Evolutionary conservation across 35 echinoderm and acorn worm species (phyloP).

Genomic region (Patiria miniata): DNA sequence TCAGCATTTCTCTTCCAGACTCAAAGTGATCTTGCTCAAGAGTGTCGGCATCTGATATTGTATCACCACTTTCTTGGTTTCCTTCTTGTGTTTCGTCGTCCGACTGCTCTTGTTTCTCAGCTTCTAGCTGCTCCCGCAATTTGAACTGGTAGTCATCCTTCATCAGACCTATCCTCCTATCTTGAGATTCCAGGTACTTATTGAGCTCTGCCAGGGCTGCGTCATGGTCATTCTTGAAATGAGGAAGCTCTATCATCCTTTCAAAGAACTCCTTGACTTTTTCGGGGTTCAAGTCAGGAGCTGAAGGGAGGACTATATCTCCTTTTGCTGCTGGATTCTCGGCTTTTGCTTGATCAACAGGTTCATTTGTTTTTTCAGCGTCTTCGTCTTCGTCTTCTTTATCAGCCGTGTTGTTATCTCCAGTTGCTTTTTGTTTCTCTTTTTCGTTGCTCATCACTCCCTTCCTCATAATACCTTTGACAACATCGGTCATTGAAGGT

Average conservation of each 20-base stretch:
- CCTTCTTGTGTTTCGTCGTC: background rate
- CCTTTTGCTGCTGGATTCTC: background rate
- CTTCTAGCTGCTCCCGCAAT: background rate
- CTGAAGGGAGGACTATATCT: background rate
- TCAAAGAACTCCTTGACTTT: background rate
- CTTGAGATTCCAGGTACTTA: background rate
- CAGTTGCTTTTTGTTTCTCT: background rate
- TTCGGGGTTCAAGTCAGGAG: background rate
- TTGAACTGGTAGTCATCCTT: slow-evolving; percentile 6
- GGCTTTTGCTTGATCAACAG: background rate
- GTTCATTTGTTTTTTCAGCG: background rate
- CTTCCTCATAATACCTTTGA: background rate
- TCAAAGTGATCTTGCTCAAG: background rate
- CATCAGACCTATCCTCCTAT: background rate
- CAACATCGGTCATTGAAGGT: background rate
- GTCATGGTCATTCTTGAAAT: background rate
- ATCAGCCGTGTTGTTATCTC: background rate
- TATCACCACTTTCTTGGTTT: background rate
- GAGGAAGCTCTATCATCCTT: background rate
- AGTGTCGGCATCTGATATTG: too few relatives aligned
- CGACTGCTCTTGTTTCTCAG: background rate
- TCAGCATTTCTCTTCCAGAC: background rate
- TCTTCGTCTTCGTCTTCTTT: background rate
- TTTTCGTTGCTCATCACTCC: background rate
- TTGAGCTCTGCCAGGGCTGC: background rate